A percentile compares a stretch with the other conserved stretches of the same genome.
Conservation (phyloP, 2,888 invertebrate genomes). For the Beris chalybata region DNA sequence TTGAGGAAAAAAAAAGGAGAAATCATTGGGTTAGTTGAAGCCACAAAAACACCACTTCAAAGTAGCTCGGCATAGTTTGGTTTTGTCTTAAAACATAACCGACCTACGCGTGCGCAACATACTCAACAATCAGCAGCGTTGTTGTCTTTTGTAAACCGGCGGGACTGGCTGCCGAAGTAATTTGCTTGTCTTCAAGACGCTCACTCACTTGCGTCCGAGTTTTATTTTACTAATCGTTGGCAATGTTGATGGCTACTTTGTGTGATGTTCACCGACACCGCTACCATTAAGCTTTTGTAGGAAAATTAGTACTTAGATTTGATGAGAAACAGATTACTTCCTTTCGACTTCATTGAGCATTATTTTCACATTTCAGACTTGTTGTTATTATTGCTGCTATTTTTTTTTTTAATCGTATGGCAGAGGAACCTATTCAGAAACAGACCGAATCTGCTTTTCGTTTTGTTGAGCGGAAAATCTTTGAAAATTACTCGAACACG, state of each 20-base stretch:
- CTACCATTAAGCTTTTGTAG: no score
- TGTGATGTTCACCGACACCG: background rate
- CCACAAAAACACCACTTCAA: constrained; percentile 1
- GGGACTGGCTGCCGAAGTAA: no score
- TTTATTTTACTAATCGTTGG: no score
- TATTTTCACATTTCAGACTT: background rate
- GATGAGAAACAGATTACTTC: constrained; percentile 28
- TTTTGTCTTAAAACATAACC: background rate
- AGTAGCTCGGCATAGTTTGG: background rate
- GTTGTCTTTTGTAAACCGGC: no score
- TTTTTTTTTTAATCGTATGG: background rate
- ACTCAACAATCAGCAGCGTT: no score
- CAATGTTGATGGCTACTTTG: background rate
- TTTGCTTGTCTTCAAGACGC: no score
- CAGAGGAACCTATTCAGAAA: no score
- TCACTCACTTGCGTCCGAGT: no score
- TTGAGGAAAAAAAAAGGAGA: no score
- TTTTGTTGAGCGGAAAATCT: no score
- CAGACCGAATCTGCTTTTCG: no score
- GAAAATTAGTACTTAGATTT: background rate
- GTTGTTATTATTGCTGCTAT: constrained; percentile 23
- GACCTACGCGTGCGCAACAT: background rate
- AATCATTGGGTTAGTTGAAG: background rate
- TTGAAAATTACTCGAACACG: no score
- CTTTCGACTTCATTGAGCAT: constrained; percentile 12